These are phyloP conservation scores for Charadrius vociferus DNA, from an alignment of 2,113 vertebrate genomes.

Conservation along the genomic window DNA sequence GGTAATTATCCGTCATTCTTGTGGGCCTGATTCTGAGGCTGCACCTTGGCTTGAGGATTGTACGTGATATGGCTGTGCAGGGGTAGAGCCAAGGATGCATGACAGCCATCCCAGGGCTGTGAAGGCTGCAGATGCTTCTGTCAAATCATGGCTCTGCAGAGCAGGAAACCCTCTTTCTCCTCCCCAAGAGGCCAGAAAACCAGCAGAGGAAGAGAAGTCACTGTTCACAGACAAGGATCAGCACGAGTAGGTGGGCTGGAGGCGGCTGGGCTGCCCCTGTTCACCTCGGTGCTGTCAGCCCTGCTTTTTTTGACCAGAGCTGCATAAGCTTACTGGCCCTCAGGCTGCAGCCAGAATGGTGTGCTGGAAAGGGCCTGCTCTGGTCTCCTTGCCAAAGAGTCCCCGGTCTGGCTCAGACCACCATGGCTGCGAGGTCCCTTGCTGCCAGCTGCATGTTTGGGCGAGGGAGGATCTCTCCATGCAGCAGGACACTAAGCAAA, in stretches of 20 bases:
- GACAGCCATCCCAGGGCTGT: not conserved
- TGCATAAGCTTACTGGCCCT: not conserved
- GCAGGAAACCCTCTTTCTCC: not conserved
- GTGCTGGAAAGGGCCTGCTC: not conserved
- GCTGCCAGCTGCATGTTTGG: not conserved
- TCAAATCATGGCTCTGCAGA: not conserved
- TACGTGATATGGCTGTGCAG: not conserved
- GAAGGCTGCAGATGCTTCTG: not conserved
- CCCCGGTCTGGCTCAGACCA: not conserved
- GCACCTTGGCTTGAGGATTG: not conserved
- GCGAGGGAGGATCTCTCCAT: fast-evolving
- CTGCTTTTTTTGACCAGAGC: not conserved
- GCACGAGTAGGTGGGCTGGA: not conserved
- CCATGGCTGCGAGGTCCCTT: not conserved
- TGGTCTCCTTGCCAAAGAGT: not conserved
- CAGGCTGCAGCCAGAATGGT: not conserved
- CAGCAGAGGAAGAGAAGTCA: not conserved
- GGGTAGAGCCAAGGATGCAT: not conserved
- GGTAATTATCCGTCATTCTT: not conserved
- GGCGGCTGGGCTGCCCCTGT: not conserved
- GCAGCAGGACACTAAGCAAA: not conserved
- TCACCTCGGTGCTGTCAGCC: not conserved
- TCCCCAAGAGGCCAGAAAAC: not conserved
- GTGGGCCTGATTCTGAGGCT: not conserved
- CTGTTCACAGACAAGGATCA: not conserved